Evolutionary conservation across 2,113 vertebrate species (phyloP), one percentile per base, ranked within the genome.

Genomic region (Heloderma charlesbogerti): DNA sequence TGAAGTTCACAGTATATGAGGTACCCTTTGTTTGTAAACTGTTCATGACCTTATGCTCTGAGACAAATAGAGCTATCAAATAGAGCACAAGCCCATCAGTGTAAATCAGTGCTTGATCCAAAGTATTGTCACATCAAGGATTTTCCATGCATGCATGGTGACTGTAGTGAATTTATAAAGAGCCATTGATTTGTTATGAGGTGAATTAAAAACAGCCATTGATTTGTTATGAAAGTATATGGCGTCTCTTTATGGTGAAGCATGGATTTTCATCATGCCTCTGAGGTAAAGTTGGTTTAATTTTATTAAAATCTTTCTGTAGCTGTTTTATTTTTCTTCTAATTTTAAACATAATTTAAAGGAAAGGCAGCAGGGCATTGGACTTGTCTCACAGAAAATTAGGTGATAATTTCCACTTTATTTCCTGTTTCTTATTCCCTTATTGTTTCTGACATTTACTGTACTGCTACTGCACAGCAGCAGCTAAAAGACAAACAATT

Each of bases 31-130:
- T 89, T 91, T 90, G 20, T 13, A 0, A 88, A 94, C 84, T 87
- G 84, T 93, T 89, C 89, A 89, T 90, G 93, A 92, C 48, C 83
- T 93, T 78, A 0, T 3, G 27, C 89, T 84, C 80, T 40, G 71
- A 94, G 89, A 89, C 92, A 94, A 25, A 93, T 89, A 87, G 94
- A 93, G 83, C 91, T 90, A 66, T 91, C 91, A 94, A 85, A 69
- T n/a, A 29, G 69, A 15, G 67, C 91, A n/a, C 37, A 79, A 67
- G 78, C 66, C 57, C 81, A 80, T 94, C 34, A 13, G 4, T 92
- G 7, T 94, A 87, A 92, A 91, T 92, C 71, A 88, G 78, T 54
- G 82, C 0, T 0, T 12, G 75, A 79, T 93, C 80, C 13, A 25
- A 5, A 81, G 60, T 84, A 77, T 72, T 78, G 7, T 89, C 80